Evolutionary conservation across 2,113 vertebrate species (phyloP).

Genomic region (Chrysemys picta): DNA sequence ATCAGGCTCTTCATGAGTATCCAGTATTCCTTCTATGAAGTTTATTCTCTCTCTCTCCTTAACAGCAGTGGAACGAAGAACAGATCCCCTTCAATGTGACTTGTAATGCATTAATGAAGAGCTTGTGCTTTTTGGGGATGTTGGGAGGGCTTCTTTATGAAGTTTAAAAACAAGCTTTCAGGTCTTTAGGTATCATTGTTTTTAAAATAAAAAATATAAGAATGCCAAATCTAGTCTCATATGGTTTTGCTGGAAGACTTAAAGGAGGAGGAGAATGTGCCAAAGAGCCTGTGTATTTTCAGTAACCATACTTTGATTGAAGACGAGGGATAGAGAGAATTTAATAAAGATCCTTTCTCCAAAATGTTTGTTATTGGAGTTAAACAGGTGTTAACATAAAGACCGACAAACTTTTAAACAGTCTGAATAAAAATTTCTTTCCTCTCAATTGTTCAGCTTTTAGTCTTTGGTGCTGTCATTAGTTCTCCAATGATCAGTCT

Average conservation of each 20-base stretch:
- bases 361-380: background rate
- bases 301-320: background rate
- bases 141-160: background rate
- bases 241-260: background rate
- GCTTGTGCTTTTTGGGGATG: background rate
- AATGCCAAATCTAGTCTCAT: background rate
- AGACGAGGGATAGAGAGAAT: background rate
- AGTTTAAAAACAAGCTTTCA: background rate
- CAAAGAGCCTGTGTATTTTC: background rate
- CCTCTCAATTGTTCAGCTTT: background rate
- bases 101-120: background rate
- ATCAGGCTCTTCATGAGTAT: background rate
- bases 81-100: slow-evolving; percentile 12
- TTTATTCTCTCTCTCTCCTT: background rate
- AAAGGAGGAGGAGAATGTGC: background rate
- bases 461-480: background rate
- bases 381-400: background rate
- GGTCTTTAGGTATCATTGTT: background rate
- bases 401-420: background rate
- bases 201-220: background rate
- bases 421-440: background rate
- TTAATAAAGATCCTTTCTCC: background rate
- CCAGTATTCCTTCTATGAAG: background rate
- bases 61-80: background rate
- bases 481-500: background rate